These are phyloP conservation scores for Solea solea DNA, from an alignment of 2,113 vertebrate species.

Conservation along the genomic window DNA sequence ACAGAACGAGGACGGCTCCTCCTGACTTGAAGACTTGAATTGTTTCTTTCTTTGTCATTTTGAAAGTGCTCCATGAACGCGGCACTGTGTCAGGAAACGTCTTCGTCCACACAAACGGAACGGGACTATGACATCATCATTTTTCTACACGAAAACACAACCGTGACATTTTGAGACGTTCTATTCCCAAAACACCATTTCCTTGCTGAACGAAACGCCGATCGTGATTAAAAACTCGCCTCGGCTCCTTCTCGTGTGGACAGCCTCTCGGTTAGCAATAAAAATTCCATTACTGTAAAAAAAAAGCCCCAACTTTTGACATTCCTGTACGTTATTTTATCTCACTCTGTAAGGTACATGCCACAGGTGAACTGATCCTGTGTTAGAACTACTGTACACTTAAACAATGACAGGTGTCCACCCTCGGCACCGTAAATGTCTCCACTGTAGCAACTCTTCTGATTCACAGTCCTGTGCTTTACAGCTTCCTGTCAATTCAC, in stretches of 20 bases:
- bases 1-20: neutral
- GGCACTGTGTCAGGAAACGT: too few species aligned
- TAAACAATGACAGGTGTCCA: constrained; percentile 64
- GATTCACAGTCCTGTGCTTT: constrained; percentile 46
- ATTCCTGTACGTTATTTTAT: constrained; percentile 14
- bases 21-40: too few species aligned
- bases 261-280: neutral
- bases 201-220: too few species aligned
- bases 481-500: constrained; percentile 47
- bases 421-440: constrained; percentile 42
- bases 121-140: too few species aligned
- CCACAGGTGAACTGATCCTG: constrained; percentile 40
- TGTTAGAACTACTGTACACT: constrained; percentile 43
- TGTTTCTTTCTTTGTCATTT: too few species aligned
- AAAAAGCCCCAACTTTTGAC: constrained; percentile 3
- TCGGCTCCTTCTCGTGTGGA: too few species aligned
- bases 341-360: constrained; percentile 6
- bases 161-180: too few species aligned
- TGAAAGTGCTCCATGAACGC: too few species aligned
- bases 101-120: too few species aligned
- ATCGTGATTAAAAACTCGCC: too few species aligned
- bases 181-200: too few species aligned
- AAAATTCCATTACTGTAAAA: neutral
- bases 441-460: constrained; percentile 15
- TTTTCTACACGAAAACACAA: too few species aligned